Evolutionary conservation across 2,888 invertebrate species (phyloP).

Genomic region (Halictus quadricinctus): DNA sequence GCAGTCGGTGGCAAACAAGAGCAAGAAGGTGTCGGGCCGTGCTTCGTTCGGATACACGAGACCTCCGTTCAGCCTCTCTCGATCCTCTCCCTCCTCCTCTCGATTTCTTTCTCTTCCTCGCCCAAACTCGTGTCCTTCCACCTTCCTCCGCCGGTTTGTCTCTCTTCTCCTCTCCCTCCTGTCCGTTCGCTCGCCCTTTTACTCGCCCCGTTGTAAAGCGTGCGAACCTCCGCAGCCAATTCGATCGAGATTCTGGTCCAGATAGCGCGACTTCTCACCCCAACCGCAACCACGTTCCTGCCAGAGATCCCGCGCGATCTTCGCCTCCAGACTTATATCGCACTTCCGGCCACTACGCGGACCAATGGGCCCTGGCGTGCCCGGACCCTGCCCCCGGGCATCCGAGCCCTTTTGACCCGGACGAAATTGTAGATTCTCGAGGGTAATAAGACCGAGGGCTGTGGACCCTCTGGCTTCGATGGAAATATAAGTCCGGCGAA

Average conservation of each 20-base stretch:
- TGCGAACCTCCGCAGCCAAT: constrained; percentile 78
- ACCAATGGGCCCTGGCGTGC: neutral
- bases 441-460: neutral
- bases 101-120: constrained; percentile 49
- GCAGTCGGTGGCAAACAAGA: constrained; percentile 82
- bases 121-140: constrained; percentile 46
- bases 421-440: neutral
- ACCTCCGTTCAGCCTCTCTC: constrained; percentile 60
- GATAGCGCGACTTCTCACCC: constrained; percentile 68
- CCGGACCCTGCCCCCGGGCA: neutral
- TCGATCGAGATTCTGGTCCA: constrained; percentile 78
- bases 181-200: constrained; percentile 30
- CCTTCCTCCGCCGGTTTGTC: constrained; percentile 53
- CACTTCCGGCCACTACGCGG: constrained; percentile 45
- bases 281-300: constrained; percentile 25
- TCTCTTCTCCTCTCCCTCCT: constrained; percentile 33
- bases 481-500: neutral
- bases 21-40: constrained; percentile 79
- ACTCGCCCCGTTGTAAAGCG: constrained; percentile 70
- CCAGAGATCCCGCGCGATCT: constrained; percentile 40
- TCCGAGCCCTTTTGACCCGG: neutral
- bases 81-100: constrained; percentile 52
- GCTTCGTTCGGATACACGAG: constrained; percentile 74
- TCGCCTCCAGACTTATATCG: constrained; percentile 23
- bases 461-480: neutral